phyloP scores from a whole-genome alignment of 2,797 vertebrate species.

The Notolabrus celidotus region DNA sequence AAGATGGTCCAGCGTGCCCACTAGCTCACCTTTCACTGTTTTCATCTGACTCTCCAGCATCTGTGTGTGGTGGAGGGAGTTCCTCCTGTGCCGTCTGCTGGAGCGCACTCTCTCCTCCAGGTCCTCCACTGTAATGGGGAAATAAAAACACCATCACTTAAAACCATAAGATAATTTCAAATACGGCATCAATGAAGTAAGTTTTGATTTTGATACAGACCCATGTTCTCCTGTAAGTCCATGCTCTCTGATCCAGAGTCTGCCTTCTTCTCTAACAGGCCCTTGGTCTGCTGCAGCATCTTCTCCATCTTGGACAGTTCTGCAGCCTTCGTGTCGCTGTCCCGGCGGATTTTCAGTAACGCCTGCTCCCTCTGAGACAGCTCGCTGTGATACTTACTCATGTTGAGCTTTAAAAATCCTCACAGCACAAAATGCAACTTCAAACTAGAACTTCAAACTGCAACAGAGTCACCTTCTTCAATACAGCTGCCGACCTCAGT shows the following conservation, averaged over 20 bases:
- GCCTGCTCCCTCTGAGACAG: constrained; percentile 85
- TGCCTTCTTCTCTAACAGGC: constrained; percentile 88
- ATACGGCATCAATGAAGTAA: background rate
- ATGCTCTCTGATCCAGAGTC: constrained; percentile 77
- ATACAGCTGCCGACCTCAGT: background rate
- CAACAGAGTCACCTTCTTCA: background rate
- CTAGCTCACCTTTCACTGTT: constrained; percentile 88
- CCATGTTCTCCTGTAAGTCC: constrained; percentile 79
- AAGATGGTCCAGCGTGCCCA: constrained; percentile 88
- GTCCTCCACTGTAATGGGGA: constrained; percentile 83
- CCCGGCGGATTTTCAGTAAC: constrained; percentile 83
- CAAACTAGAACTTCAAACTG: background rate
- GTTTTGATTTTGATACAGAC: constrained; percentile 67
- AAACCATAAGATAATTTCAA: background rate
- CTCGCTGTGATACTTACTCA: constrained; percentile 85
- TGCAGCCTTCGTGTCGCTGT: constrained; percentile 88
- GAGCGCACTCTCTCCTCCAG: constrained; percentile 91
- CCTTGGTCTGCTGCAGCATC: constrained; percentile 89
- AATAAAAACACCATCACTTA: background rate
- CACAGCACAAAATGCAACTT: constrained; percentile 15
- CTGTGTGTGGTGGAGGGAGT: constrained; percentile 89
- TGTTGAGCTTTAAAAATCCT: constrained; percentile 78
- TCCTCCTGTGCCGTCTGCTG: constrained; percentile 86
- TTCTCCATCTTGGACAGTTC: constrained; percentile 90
- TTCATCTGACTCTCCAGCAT: constrained; percentile 91